Conservation (phyloP, 2,113 vertebrate species). For the Corynorhinus townsendii region DNA sequence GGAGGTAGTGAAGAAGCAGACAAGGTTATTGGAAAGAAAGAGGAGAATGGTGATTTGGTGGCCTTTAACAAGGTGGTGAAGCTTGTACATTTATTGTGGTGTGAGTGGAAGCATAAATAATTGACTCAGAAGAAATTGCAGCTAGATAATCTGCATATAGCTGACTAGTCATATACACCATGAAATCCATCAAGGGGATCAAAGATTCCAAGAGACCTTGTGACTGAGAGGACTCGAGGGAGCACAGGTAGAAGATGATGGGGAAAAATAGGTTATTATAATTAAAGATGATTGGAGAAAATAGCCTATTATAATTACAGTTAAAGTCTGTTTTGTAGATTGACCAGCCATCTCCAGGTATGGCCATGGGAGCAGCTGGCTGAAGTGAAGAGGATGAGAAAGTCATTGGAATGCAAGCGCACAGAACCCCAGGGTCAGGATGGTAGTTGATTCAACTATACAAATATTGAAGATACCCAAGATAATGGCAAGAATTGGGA, state of each 20-base stretch:
- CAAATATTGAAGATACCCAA: background rate
- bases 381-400: background rate
- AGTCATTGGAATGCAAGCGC: background rate
- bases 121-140: background rate
- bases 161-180: background rate
- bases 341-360: background rate
- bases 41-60: background rate
- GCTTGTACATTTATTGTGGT: background rate
- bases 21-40: background rate
- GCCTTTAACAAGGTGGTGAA: background rate
- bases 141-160: background rate
- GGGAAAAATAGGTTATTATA: background rate
- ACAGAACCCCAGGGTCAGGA: no score
- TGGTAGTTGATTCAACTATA: background rate
- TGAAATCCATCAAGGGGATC: background rate
- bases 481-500: background rate
- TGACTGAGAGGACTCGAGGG: background rate
- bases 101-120: background rate
- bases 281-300: background rate
- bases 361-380: background rate
- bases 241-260: background rate
- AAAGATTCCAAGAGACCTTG: background rate
- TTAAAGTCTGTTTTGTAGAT: background rate
- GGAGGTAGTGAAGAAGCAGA: background rate
- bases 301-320: no score